Conservation (phyloP, 1,140 invertebrate genomes). For the Notospermus geniculatus region DNA sequence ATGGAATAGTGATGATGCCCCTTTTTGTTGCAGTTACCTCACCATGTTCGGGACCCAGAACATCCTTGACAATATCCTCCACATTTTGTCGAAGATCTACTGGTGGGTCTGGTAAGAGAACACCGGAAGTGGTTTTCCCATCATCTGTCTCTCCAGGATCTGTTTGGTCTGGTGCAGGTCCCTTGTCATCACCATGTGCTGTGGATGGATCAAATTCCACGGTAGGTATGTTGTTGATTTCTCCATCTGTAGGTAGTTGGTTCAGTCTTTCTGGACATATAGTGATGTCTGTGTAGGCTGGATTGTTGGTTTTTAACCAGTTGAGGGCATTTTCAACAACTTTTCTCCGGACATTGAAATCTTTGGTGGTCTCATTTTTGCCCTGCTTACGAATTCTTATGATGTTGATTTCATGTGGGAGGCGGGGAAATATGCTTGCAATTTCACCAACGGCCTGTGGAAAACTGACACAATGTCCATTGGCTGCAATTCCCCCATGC, state of each 20-base stretch:
- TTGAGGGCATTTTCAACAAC: neutral
- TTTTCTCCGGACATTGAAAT: constrained; percentile 3
- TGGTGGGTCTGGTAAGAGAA: neutral
- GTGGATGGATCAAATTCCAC: neutral
- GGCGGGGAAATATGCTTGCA: neutral
- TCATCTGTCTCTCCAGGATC: constrained; percentile 3
- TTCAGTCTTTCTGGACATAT: neutral
- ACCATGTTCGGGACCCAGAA: neutral
- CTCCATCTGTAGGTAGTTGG: neutral
- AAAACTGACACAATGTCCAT: constrained; percentile 7
- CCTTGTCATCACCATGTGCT: neutral
- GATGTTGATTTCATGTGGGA: constrained; percentile 3
- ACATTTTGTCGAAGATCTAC: neutral
- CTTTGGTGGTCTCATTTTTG: constrained; percentile 2
- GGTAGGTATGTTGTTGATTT: neutral
- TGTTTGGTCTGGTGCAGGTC: constrained; percentile 4
- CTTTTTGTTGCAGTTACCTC: neutral
- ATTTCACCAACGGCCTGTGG: constrained; percentile 4
- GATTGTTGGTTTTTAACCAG: constrained; percentile 8
- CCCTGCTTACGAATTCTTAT: constrained; percentile 2
- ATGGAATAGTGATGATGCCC: constrained; percentile 8
- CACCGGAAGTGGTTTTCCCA: constrained; percentile 3
- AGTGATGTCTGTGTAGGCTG: constrained; percentile 10
- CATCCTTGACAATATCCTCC: neutral
- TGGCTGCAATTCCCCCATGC: neutral